A percentile compares a stretch with the other conserved stretches of the same genome.
phyloP scores from a whole-genome alignment of 1,140 invertebrate species.

The Ceratosolen solmsi region DNA sequence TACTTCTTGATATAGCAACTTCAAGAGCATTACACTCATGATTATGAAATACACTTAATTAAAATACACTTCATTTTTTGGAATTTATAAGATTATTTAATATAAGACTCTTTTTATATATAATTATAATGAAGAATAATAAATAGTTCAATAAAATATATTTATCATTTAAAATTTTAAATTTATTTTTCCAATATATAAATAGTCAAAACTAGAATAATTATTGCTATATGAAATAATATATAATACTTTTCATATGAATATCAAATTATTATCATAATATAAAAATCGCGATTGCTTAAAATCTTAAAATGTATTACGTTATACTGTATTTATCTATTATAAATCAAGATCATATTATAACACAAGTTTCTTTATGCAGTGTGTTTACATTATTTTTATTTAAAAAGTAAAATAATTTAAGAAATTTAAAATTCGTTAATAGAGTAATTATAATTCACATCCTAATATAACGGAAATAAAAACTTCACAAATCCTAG shows the following conservation, averaged over 20 bases:
- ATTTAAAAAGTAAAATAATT: too few species aligned
- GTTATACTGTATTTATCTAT: too few species aligned
- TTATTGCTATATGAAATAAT: neutral
- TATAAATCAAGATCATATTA: too few species aligned
- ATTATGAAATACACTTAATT: neutral
- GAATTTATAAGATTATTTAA: neutral
- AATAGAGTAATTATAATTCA: too few species aligned
- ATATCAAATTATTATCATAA: neutral
- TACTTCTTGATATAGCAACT: constrained; percentile 14
- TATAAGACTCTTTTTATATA: neutral
- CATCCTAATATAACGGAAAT: too few species aligned
- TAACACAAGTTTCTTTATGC: too few species aligned
- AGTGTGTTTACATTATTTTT: too few species aligned
- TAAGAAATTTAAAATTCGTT: too few species aligned
- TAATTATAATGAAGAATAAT: neutral
- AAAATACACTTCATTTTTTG: neutral
- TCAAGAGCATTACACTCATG: neutral
- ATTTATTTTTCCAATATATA: neutral
- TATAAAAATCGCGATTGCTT: too few species aligned
- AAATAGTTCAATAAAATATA: neutral
- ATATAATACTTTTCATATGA: neutral
- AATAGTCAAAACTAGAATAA: neutral
- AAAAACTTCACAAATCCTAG: too few species aligned
- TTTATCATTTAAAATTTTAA: too few species aligned
- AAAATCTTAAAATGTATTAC: too few species aligned